Conservation (phyloP, 2,113 vertebrate species). For the Todiramphus chloris region DNA sequence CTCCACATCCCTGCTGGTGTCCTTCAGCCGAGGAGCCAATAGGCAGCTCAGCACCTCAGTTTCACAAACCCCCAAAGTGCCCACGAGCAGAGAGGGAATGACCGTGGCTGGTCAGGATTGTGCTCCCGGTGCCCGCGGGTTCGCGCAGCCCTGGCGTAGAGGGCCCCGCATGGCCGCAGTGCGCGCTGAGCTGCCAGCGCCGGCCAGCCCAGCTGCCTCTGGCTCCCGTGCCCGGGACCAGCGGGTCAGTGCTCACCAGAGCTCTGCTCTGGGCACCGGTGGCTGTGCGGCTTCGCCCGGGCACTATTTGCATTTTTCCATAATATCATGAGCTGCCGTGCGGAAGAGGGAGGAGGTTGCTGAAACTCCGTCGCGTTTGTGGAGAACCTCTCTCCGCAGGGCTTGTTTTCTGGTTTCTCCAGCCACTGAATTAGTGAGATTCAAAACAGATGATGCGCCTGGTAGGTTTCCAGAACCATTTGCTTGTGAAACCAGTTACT, state of each 20-base stretch:
- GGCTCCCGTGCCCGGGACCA: neutral
- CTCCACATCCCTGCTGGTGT: neutral
- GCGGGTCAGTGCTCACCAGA: neutral
- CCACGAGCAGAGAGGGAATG: rapidly evolving
- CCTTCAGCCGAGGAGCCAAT: neutral
- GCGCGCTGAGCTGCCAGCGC: neutral
- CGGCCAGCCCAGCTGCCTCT: neutral
- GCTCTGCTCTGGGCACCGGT: neutral
- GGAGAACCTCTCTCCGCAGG: neutral
- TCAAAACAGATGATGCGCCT: neutral
- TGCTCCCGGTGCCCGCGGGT: too few species aligned
- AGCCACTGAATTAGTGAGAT: neutral
- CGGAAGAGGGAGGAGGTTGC: neutral
- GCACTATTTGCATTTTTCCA: neutral
- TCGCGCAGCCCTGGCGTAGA: too few species aligned
- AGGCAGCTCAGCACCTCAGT: neutral
- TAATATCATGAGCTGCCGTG: neutral
- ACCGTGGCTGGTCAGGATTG: rapidly evolving
- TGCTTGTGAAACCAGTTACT: neutral
- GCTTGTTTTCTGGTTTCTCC: neutral
- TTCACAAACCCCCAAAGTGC: neutral
- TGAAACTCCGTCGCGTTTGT: rapidly evolving
- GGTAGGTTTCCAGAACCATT: neutral
- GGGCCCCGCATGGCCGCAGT: neutral
- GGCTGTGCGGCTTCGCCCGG: neutral